Evolutionary conservation across 1,140 invertebrate species (phyloP), one percentile per base, ranked within the genome.

Genomic region (Caenorhabditis latens): DNA sequence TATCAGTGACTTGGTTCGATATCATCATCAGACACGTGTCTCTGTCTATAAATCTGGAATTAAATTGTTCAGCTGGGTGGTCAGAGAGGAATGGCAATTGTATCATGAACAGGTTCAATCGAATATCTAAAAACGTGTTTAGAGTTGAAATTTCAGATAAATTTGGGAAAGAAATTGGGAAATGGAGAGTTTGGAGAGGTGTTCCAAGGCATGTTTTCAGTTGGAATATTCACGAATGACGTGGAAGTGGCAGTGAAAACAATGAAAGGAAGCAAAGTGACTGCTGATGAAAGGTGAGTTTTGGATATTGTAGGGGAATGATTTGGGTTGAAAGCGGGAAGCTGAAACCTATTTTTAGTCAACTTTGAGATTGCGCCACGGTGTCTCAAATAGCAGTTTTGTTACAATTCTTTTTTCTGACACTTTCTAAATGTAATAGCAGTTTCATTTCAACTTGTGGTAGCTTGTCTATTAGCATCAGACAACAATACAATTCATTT

Each of bases 171-270:
- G 21, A 84, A 79, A 55, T 53, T 88, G 32, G 87, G 87, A 14
- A 55, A 63, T 42, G 87, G 87, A 14, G 87, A 88, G 50, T 88
- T 88, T 65, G 87, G 87, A 13, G 87, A 88, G 16, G 87, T 88
- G 13, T 55, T 88, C 32, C 42, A 85, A 42, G 87, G 87, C 13
- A 40, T 83, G 24, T 63, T 88, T 6, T 79, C 83, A 4, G 32
- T 46, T 21, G 84, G 87, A 16, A n/a, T 85, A 16, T 85, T 88
- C 87, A 71, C 83, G 21, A 85, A 57, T 19, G 57, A 61, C 4
- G 82, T 85, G 16, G 83, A 67, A 43, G 87, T 88, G 9, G 87
- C 84, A 16, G 75, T 88, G 32, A 88, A 88, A 65, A 88, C 87
- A 24, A 85, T 88, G 40, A 71, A 50, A 19, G 84, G 67, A 21